phyloP scores from a whole-genome alignment of 2,888 invertebrate species.

The Eretmocerus hayati region DNA sequence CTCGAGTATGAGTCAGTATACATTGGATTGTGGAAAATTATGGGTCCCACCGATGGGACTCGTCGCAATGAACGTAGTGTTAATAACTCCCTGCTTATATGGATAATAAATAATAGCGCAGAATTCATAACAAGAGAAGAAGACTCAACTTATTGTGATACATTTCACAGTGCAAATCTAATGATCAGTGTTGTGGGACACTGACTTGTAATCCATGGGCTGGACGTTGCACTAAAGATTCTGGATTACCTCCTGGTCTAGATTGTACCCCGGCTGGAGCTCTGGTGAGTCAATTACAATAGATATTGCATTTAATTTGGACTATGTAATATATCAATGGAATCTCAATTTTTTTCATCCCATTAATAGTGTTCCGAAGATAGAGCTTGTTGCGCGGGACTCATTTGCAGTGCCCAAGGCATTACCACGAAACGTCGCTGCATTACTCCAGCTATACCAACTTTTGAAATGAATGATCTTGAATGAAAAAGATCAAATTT shows the following conservation, averaged over 20 bases:
- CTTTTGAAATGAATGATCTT: too few species aligned
- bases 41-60: too few species aligned
- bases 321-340: neutral
- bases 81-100: too few species aligned
- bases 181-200: slow-evolving; percentile 9
- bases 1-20: too few species aligned
- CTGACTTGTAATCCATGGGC: slow-evolving; percentile 17
- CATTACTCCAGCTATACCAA: neutral
- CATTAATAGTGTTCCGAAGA: neutral
- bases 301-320: neutral
- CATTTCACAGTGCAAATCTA: slow-evolving; percentile 7
- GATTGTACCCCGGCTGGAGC: neutral
- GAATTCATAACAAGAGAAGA: too few species aligned
- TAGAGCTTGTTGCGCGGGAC: neutral
- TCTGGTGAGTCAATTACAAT: neutral
- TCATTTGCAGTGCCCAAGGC: neutral
- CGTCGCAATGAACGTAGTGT: too few species aligned
- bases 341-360: neutral
- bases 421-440: neutral
- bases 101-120: too few species aligned
- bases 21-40: too few species aligned
- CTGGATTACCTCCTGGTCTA: neutral
- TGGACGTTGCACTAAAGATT: slow-evolving; percentile 12
- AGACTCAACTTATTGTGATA: too few species aligned
- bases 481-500: too few species aligned